Evolutionary conservation across 2,888 invertebrate species (phyloP), one percentile per base, ranked within the genome.

Genomic region (Meloe dianella): DNA sequence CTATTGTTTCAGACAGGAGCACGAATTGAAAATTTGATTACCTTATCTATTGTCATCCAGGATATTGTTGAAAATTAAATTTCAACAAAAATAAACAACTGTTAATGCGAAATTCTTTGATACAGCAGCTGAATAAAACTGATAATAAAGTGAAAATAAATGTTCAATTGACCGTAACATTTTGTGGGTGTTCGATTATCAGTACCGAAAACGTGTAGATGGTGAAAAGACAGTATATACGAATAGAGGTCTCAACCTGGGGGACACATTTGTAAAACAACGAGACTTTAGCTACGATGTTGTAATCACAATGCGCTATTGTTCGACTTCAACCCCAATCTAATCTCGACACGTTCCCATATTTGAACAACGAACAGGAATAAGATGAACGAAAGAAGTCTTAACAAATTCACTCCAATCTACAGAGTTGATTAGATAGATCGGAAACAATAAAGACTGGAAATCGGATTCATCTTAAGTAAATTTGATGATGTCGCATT

Each of bases 91-190:
- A 65, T 56, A 41, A 41, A 65, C 32, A 32, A 56, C n/a, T 60
- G 38, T 57, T 8, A 27, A 17, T 57, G 17, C 64, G 51, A 57
- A 56, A 35, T 63, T 63, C 47, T 38, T 29, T 58, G n/a, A n/a
- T 32, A 10, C 47, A 47, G 20, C 8, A 0, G 8, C n/a, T 17
- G 12, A 32, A 32, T 8, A 32, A 10, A 20, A 47, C 20, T 54
- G 60, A 64, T 66, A 66, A 68, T 64, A 63, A 66, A 58, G 63
- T 61, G 47, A 61, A 35, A 41, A 47, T 22, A 51, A 24, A 51
- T 24, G 69, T 59, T 77, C 76, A 77, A 78, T 78, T 78, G 78
- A 77, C 76, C 75, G 78, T 75, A 78, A 78, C 71, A 66, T 64
- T 71, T 41, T 41, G 41, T 41, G 41, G 41, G 69, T 69, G 67